Percentiles rank a stretch among this genome's conserved stretches.
Evolutionary conservation across 2,113 vertebrate species (phyloP).

Genomic region (Hylia prasina): DNA sequence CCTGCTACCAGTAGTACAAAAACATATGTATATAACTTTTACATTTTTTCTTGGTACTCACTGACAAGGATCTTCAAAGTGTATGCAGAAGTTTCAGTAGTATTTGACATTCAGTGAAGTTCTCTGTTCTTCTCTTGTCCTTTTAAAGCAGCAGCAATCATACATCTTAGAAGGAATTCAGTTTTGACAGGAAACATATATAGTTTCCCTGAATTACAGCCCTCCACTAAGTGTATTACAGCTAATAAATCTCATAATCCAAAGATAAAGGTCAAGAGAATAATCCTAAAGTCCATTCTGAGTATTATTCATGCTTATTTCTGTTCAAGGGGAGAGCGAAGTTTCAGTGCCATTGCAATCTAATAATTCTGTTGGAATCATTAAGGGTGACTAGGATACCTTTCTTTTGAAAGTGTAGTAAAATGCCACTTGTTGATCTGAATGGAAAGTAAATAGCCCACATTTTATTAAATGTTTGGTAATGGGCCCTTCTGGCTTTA

Average conservation of each 20-base stretch:
- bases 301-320: conserved; percentile 2
- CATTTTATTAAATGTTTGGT: not conserved
- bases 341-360: not conserved
- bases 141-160: not conserved
- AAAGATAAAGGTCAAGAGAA: conserved; percentile 34
- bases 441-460: not conserved
- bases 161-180: not conserved
- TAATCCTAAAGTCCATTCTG: not conserved
- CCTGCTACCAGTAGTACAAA: not conserved
- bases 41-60: not conserved
- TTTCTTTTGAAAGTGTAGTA: not conserved
- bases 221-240: not conserved
- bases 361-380: not conserved
- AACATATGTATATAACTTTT: not conserved
- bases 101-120: not conserved
- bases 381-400: not conserved
- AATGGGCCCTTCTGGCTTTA: not conserved
- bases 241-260: conserved; percentile 46
- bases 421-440: not conserved
- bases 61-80: not conserved
- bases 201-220: not conserved
- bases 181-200: not conserved
- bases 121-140: not conserved
- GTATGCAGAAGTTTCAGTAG: not conserved
- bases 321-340: not conserved